Conservation (phyloP, 2,113 vertebrate species). For the Tympanuchus pallidicinctus region DNA sequence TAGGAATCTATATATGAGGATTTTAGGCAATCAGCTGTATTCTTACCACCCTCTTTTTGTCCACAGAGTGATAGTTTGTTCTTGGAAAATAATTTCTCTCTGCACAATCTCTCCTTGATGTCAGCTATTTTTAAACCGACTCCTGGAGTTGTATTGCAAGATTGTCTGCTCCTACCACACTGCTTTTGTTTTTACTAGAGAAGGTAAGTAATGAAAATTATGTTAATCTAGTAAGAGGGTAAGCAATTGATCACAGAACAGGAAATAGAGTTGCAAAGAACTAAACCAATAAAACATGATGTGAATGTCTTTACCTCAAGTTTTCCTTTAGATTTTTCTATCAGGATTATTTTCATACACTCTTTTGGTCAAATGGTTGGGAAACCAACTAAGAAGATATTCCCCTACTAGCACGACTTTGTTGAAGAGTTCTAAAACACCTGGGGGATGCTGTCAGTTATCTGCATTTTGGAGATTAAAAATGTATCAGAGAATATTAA, state of each 20-base stretch:
- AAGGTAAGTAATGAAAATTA: not conserved
- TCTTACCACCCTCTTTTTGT: not conserved
- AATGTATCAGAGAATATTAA: not conserved
- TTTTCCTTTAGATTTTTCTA: not conserved
- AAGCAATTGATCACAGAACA: slow-evolving; percentile 10
- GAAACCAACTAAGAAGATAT: not conserved
- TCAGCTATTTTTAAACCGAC: not conserved
- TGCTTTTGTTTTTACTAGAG: slow-evolving; percentile 26
- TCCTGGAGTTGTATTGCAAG: not conserved
- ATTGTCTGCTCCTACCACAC: not conserved
- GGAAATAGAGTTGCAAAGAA: not conserved
- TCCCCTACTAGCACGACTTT: not conserved
- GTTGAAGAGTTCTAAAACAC: not conserved
- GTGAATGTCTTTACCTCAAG: not conserved
- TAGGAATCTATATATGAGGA: not conserved
- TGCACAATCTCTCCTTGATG: not conserved
- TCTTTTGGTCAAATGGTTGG: not conserved
- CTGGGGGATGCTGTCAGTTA: not conserved
- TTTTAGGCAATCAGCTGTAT: not conserved
- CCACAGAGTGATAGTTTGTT: not conserved
- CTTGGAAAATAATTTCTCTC: not conserved
- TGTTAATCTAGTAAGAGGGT: not conserved
- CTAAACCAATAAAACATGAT: not conserved
- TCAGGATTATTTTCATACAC: not conserved
- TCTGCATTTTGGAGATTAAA: not conserved